Percentiles rank a stretch among this genome's conserved stretches.
phyloP scores from a whole-genome alignment of 37 sponge, comb jelly and placozoan genomes.

The Beroe ovata region DNA sequence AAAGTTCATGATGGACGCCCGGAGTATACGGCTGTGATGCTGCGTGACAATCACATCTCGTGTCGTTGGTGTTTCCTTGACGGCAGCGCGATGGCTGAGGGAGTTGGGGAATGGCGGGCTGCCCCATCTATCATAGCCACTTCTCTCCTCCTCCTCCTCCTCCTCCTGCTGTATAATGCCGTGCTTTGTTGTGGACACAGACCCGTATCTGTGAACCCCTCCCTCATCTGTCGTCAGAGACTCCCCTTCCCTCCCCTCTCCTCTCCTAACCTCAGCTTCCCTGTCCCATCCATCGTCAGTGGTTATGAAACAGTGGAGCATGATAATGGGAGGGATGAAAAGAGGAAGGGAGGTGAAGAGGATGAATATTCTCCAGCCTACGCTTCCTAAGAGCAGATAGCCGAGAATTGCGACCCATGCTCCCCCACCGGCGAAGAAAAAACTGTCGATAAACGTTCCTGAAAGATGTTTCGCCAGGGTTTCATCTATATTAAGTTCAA shows the following conservation, averaged over 20 bases:
- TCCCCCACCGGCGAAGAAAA: neutral
- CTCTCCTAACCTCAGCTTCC: neutral
- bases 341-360: slow-evolving; percentile 12
- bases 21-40: neutral
- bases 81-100: no score
- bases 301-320: slow-evolving; percentile 15
- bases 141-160: neutral
- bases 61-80: no score
- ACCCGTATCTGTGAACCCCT: no score
- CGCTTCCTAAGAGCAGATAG: neutral
- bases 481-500: no score
- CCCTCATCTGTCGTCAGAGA: neutral
- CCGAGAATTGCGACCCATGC: slow-evolving; percentile 19
- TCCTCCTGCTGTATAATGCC: no score
- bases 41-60: no score
- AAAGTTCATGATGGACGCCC: neutral
- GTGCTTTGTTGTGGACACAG: no score
- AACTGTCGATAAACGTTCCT: slow-evolving; percentile 3
- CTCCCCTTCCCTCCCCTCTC: neutral
- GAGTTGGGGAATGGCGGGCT: neutral
- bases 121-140: neutral
- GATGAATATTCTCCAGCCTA: slow-evolving; percentile 6
- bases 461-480: no score
- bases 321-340: slow-evolving; percentile 20
- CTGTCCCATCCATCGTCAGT: neutral